Percentiles rank a stretch among this genome's conserved stretches.
These are phyloP conservation scores for Stichopus horrens DNA, from an alignment of 53 echinoderm and acorn worm species.

Conservation along the genomic window DNA sequence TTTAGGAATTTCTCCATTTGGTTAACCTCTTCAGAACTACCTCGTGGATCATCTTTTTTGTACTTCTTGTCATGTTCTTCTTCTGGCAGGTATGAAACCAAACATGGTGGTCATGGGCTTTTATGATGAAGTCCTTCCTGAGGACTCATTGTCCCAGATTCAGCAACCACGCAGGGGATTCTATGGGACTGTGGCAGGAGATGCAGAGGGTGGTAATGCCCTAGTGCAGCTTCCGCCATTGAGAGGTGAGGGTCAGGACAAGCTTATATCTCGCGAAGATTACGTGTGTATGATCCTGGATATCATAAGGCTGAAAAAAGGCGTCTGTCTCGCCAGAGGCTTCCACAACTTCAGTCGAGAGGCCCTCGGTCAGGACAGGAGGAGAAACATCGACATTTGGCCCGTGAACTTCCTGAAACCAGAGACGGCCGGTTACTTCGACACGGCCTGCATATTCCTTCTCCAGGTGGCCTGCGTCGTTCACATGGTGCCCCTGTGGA, in stretches of 20 bases:
- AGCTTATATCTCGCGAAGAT: conserved; percentile 61
- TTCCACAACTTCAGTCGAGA: conserved; percentile 73
- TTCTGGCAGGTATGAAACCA: conserved; percentile 83
- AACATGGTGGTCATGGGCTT: conserved; percentile 90
- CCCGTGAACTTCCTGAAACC: conserved; percentile 97
- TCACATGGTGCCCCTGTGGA: conserved; percentile 92
- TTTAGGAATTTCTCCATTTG: not conserved
- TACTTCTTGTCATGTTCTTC: not conserved
- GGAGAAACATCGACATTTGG: conserved; percentile 78
- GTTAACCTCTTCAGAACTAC: not conserved
- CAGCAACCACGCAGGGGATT: conserved; percentile 16
- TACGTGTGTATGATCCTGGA: conserved; percentile 81
- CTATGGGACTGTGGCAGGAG: conserved; percentile 39
- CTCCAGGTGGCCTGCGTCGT: conserved; percentile 90
- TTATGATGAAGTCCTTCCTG: conserved; percentile 68
- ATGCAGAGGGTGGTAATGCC: conserved; percentile 58
- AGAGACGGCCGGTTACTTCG: conserved; percentile 86
- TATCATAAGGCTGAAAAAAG: conserved; percentile 73
- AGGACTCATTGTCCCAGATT: conserved; percentile 58
- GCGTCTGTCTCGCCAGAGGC: conserved; percentile 79
- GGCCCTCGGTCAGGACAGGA: conserved; percentile 25
- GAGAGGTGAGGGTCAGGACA: conserved; percentile 52
- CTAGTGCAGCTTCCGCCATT: conserved; percentile 64
- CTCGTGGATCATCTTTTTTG: not conserved
- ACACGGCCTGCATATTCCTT: conserved; percentile 90